phyloP scores from a whole-genome alignment of 2,888 invertebrate genomes.

The Melieria omissa region DNA sequence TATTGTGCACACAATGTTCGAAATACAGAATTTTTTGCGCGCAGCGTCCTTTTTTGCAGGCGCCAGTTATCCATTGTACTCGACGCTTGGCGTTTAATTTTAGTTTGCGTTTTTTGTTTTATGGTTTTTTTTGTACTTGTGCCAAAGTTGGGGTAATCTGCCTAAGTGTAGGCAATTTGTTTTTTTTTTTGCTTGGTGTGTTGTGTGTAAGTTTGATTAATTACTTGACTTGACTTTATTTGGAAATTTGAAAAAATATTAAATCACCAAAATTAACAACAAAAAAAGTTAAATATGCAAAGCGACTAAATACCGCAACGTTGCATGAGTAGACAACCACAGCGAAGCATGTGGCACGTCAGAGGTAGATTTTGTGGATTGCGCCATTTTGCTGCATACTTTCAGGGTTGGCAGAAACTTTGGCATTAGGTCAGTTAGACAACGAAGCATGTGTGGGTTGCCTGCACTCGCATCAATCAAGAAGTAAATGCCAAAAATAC shows the following conservation, averaged over 20 bases:
- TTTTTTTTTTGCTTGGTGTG: not conserved
- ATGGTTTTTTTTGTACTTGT: not conserved
- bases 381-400: too few relatives aligned
- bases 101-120: not conserved
- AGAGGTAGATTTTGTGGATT: too few relatives aligned
- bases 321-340: too few relatives aligned
- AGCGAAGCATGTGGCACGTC: too few relatives aligned
- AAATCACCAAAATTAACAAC: not conserved
- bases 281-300: not conserved
- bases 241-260: constrained; percentile 11
- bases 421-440: too few relatives aligned
- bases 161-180: constrained; percentile 11
- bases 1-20: not conserved
- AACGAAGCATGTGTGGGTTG: too few relatives aligned
- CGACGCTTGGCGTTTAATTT: too few relatives aligned
- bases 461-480: too few relatives aligned
- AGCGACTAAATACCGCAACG: too few relatives aligned
- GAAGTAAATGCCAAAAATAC: too few relatives aligned
- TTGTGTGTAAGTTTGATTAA: constrained; percentile 8
- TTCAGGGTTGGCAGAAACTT: too few relatives aligned
- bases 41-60: not conserved
- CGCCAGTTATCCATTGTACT: too few relatives aligned
- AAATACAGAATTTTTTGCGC: not conserved
- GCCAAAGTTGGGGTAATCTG: not conserved
- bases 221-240: not conserved